Evolutionary conservation across 1,140 invertebrate genomes (phyloP).

Genomic region (Nephotettix cincticeps): DNA sequence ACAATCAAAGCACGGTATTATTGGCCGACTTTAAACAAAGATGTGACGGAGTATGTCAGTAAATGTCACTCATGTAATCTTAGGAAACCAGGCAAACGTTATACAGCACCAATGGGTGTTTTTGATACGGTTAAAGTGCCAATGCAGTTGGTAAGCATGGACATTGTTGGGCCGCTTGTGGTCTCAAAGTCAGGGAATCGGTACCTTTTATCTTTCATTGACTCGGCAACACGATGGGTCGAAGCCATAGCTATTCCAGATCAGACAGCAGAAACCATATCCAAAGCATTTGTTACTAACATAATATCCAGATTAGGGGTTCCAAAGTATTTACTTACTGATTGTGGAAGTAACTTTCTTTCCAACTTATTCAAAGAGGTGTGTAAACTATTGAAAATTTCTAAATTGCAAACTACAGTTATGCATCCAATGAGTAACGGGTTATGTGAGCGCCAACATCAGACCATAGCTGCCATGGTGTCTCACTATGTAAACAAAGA

Average conservation of each 20-base stretch:
- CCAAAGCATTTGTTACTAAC: conserved; percentile 34
- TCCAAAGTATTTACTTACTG: conserved; percentile 34
- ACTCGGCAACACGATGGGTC: conserved; percentile 41
- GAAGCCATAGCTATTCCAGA: conserved; percentile 39
- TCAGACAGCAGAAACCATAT: conserved; percentile 38
- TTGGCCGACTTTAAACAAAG: no score
- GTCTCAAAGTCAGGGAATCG: conserved; percentile 33
- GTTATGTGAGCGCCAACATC: background rate
- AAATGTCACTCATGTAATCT: background rate
- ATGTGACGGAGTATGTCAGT: background rate
- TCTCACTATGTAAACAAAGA: background rate
- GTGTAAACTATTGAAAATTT: background rate
- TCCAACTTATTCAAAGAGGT: conserved; percentile 26
- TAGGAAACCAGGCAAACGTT: background rate
- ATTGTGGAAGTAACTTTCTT: conserved; percentile 38
- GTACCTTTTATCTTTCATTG: conserved; percentile 40
- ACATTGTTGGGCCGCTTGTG: conserved; percentile 39
- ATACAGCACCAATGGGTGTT: background rate
- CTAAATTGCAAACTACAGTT: conserved; percentile 24
- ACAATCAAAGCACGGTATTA: background rate
- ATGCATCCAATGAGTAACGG: background rate
- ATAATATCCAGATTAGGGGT: conserved; percentile 39
- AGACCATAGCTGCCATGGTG: background rate
- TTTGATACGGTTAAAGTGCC: no score
- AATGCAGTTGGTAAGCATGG: background rate